Evolutionary conservation across 92 coral and sea anemone genomes (phyloP).

Genomic region (Phenganax stokvisi): DNA sequence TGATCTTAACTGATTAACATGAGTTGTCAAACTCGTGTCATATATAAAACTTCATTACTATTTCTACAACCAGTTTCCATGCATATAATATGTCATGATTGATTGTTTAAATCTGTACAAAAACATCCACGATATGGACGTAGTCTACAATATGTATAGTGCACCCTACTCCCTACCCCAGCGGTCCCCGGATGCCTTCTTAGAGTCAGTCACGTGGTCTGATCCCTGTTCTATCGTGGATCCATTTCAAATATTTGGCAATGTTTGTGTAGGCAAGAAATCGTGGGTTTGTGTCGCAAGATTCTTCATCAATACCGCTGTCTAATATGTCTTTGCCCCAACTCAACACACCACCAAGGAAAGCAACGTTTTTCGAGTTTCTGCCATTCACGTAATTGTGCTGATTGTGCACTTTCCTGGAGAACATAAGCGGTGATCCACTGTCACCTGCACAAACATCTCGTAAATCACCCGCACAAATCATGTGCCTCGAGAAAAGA

Average conservation of each 20-base stretch:
- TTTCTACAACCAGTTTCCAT: no score
- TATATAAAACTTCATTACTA: no score
- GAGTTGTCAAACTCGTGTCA: no score
- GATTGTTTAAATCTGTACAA: background rate
- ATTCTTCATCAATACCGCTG: constrained; percentile 17
- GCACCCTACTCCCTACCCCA: background rate
- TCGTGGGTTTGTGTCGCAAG: constrained; percentile 63
- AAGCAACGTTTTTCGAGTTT: constrained; percentile 52
- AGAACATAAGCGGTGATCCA: constrained; percentile 88
- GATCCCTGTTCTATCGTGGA: constrained; percentile 45
- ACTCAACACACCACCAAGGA: constrained; percentile 76
- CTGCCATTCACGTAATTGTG: background rate
- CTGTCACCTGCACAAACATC: constrained; percentile 79
- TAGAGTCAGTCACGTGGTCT: constrained; percentile 30
- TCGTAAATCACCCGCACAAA: constrained; percentile 68
- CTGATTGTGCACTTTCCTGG: constrained; percentile 45
- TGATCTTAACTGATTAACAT: no score
- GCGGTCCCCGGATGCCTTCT: background rate
- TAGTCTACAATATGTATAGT: background rate
- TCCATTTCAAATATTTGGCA: constrained; percentile 64
- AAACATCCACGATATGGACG: background rate
- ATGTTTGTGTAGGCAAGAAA: constrained; percentile 68
- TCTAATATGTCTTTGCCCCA: constrained; percentile 73
- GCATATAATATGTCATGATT: background rate
- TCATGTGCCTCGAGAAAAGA: constrained; percentile 46